Conservation (phyloP, 2,113 vertebrate species). For the Hystrix cristata region DNA sequence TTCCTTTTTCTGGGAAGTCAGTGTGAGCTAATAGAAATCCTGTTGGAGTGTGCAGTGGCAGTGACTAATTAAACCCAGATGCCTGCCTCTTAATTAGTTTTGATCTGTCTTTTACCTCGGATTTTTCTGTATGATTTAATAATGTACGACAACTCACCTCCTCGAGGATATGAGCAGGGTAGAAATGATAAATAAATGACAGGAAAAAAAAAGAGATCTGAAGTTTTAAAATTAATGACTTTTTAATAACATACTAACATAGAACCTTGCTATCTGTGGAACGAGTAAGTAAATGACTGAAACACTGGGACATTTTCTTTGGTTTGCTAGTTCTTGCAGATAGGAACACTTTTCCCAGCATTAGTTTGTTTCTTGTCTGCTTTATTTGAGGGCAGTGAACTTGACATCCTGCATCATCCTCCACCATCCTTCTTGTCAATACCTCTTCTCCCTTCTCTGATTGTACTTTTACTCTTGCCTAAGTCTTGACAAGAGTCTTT, state of each 20-base stretch:
- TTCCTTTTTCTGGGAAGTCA: slow-evolving; percentile 49
- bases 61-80: slow-evolving; percentile 74
- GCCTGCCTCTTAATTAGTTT: slow-evolving; percentile 74
- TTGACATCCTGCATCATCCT: background rate
- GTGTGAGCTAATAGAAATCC: slow-evolving; percentile 17
- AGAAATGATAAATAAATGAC: slow-evolving; percentile 69
- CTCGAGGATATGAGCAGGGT: slow-evolving; percentile 49
- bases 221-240: slow-evolving; percentile 43
- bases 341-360: background rate
- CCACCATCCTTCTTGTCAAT: background rate
- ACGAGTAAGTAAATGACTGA: background rate
- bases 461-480: background rate
- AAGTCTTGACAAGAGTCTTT: background rate
- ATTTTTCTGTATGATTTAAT: slow-evolving; percentile 74
- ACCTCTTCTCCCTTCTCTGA: background rate
- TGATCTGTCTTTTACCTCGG: slow-evolving; percentile 69
- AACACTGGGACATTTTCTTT: background rate
- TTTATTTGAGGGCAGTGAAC: background rate
- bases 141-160: slow-evolving; percentile 61
- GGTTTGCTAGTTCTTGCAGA: background rate
- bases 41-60: background rate
- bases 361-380: background rate
- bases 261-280: background rate
- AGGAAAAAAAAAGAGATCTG: background rate
- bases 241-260: background rate